Conservation (phyloP, 2,797 vertebrate species). For the Lemur catta region DNA sequence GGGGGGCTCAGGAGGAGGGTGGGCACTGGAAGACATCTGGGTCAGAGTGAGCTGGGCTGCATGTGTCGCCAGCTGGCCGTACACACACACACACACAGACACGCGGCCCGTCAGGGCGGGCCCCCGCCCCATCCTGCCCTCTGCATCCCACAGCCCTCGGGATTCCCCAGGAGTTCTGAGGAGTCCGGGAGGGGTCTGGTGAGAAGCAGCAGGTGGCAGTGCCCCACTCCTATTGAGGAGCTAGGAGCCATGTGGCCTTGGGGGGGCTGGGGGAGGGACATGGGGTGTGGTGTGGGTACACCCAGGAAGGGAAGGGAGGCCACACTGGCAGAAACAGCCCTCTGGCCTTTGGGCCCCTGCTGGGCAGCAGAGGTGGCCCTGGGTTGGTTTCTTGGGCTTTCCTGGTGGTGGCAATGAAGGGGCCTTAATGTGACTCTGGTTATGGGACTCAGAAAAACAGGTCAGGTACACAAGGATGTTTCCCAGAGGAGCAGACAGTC, state of each 20-base stretch:
- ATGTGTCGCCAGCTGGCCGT: neutral
- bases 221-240: neutral
- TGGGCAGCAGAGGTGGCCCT: neutral
- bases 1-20: neutral
- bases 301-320: neutral
- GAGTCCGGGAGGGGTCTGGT: neutral
- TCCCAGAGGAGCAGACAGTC: neutral
- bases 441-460: neutral
- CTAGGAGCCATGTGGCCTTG: neutral
- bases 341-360: neutral
- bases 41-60: slow-evolving; percentile 11
- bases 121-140: neutral
- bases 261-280: neutral
- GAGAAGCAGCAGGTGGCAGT: neutral
- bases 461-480: neutral
- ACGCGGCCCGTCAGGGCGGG: neutral
- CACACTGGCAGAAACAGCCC: neutral
- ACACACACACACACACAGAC: slow-evolving; percentile 1
- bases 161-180: neutral
- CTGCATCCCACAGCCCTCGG: neutral
- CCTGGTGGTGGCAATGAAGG: neutral
- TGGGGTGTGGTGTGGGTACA: neutral
- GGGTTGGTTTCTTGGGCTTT: neutral
- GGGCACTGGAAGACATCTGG: neutral
- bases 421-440: neutral